Evolutionary conservation across 1,140 invertebrate genomes (phyloP), one percentile per base, ranked within the genome.

Genomic region (Leptinotarsa undecemlineata): DNA sequence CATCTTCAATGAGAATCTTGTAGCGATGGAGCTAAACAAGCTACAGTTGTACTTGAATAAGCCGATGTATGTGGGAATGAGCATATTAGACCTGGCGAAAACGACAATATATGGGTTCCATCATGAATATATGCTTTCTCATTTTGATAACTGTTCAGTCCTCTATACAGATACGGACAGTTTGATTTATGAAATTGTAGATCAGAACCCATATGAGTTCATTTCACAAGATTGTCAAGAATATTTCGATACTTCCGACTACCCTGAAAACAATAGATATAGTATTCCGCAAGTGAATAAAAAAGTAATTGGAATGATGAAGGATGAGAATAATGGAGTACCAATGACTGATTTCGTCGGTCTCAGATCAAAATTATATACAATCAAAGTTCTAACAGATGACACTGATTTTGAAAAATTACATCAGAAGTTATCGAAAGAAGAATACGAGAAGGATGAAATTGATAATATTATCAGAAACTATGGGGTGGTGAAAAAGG

Each of bases 311-410:
- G 23, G 4, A 23, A 23, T 23, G 23, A 13, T 81, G 74, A 88
- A 87, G 81, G 86, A 81, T 77, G 76, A 78, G 57, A 71, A 80
- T 26, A 82, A 81, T 76, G 85, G 85, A 6, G 73, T 73, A 70
- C 78, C 83, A 63, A 82, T 87, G 67, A 75, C 64, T 14, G 80
- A 85, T 78, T 88, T 84, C 82, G 72, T 86, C 63, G 85, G 84
- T 8, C 71, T 87, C 63, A 77, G 82, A 72, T 76, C 84, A 19
- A 88, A 88, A 82, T 83, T 86, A 77, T 87, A 87, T 48, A n/a
- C 66, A 8, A 68, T 78, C 15, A 70, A 68, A 57, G 66, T 71
- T 76, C 76, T 33, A 17, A 57, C 26, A 68, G 48, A 17, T 68
- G 17, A 68, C 48, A 51, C 14, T 51, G 13, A 51, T 17, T 23